Conservation (phyloP, 1,140 invertebrate species). For the Euura lappo region DNA sequence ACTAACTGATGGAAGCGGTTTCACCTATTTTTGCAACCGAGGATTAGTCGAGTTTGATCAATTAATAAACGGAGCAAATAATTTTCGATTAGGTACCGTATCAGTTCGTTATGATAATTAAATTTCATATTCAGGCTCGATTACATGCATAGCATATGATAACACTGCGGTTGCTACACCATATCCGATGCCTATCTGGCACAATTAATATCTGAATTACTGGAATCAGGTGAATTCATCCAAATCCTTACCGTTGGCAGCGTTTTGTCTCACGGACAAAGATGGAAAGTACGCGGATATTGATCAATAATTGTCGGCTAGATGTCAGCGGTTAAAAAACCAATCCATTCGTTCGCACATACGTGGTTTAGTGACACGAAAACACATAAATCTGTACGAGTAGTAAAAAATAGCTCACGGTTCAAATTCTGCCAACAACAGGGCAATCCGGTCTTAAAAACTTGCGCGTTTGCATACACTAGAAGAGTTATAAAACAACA, state of each 20-base stretch:
- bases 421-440: conserved; percentile 12
- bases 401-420: conserved; percentile 16
- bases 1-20: neutral
- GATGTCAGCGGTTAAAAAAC: neutral
- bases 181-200: too few relatives aligned
- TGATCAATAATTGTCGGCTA: neutral
- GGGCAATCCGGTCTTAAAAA: conserved; percentile 34
- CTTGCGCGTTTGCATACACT: conserved; percentile 36
- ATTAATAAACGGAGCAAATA: neutral
- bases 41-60: neutral
- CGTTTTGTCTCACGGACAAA: too few relatives aligned
- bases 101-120: neutral
- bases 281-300: too few relatives aligned
- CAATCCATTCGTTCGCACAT: conserved; percentile 4
- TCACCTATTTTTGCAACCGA: neutral
- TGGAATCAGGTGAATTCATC: too few relatives aligned
- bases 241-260: too few relatives aligned
- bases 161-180: too few relatives aligned
- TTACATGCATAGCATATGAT: too few relatives aligned
- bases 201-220: too few relatives aligned
- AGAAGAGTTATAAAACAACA: conserved; percentile 19
- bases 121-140: neutral
- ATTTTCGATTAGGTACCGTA: neutral
- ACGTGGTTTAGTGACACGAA: conserved; percentile 22
- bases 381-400: conserved; percentile 36